A percentile compares a stretch with the other conserved stretches of the same genome.
Evolutionary conservation across 1,140 invertebrate species (phyloP).

Genomic region (Drosophila neocordata): DNA sequence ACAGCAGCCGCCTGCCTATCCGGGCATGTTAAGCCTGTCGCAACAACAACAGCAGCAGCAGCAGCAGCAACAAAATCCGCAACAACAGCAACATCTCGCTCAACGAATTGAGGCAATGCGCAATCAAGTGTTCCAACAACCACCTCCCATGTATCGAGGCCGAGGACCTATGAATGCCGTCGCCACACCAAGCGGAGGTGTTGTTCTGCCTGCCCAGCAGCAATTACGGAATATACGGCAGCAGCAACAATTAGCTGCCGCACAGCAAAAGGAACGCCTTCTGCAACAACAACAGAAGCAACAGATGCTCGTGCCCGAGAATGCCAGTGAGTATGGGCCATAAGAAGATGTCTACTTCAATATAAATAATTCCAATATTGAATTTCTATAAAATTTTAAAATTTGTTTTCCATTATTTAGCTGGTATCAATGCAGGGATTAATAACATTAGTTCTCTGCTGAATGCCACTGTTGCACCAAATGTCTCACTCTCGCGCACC

Average conservation of each 20-base stretch:
- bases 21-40: conserved; percentile 58
- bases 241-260: conserved; percentile 72
- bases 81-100: conserved; percentile 28
- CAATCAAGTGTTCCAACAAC: conserved; percentile 74
- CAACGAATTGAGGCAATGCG: conserved; percentile 60
- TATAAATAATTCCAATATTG: background rate
- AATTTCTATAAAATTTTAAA: background rate
- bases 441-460: conserved; percentile 91
- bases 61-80: conserved; percentile 44
- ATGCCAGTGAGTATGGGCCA: conserved; percentile 83
- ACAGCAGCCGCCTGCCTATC: conserved; percentile 74
- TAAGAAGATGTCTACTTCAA: background rate
- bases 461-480: conserved; percentile 91
- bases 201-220: conserved; percentile 72
- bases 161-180: conserved; percentile 76
- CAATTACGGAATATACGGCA: conserved; percentile 78
- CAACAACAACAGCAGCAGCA: conserved; percentile 60
- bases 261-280: conserved; percentile 85
- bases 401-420: conserved; percentile 27
- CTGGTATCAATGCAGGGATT: conserved; percentile 85
- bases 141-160: conserved; percentile 77
- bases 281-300: conserved; percentile 89
- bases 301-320: conserved; percentile 87
- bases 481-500: conserved; percentile 89
- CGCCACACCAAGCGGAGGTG: conserved; percentile 62